These are phyloP conservation scores for Eueremaeus valkanovi DNA, from an alignment of 2,888 invertebrate genomes.

Conservation along the genomic window DNA sequence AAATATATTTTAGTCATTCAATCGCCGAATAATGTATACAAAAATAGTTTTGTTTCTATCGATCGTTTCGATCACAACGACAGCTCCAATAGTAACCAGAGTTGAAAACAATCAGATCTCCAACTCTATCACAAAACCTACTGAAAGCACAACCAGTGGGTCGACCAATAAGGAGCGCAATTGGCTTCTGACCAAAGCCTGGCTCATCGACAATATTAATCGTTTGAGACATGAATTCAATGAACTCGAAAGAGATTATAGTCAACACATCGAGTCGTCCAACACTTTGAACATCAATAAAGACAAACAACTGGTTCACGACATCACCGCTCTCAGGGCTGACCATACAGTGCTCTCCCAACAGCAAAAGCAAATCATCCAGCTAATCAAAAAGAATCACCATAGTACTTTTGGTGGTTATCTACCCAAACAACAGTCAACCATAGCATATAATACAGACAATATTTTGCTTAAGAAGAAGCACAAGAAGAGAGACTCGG, in stretches of 20 bases:
- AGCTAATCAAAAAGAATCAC: constrained; percentile 39
- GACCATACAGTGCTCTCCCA: constrained; percentile 41
- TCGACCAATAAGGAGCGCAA: constrained; percentile 33
- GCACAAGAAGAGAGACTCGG: neutral
- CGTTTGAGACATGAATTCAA: constrained; percentile 40
- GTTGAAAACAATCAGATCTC: neutral
- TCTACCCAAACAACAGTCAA: too few species aligned
- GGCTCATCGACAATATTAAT: constrained; percentile 44
- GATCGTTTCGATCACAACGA: neutral
- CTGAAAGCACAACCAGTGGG: neutral
- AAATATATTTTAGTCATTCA: neutral
- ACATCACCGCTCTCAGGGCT: constrained; percentile 37
- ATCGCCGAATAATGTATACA: neutral
- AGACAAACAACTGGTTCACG: constrained; percentile 38
- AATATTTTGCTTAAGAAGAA: neutral
- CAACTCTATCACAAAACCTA: neutral
- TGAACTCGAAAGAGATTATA: constrained; percentile 40
- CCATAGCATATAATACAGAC: too few species aligned
- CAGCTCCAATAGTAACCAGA: neutral
- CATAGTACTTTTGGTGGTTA: too few species aligned
- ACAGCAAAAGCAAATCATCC: constrained; percentile 42
- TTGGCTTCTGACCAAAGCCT: constrained; percentile 41
- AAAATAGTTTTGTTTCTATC: neutral
- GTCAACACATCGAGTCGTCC: constrained; percentile 25
- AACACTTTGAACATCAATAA: constrained; percentile 9